phyloP scores from a whole-genome alignment of 2,113 vertebrate species.

The Microtus montanus region DNA sequence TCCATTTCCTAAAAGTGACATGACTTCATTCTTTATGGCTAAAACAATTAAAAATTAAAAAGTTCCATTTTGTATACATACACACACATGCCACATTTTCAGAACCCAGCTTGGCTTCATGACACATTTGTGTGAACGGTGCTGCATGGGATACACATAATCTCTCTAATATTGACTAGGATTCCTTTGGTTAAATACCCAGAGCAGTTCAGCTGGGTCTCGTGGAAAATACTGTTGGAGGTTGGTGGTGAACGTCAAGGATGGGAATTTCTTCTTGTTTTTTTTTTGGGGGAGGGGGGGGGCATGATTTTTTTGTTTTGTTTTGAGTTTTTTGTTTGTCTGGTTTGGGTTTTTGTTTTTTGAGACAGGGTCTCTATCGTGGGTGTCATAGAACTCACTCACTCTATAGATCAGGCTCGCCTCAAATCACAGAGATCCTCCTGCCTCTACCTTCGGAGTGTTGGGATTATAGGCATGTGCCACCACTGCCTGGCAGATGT shows the following conservation, averaged over 20 bases:
- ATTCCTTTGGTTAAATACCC: not conserved
- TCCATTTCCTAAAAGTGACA: not conserved
- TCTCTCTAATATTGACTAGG: not conserved
- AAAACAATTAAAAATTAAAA: not conserved
- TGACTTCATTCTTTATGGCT: not conserved
- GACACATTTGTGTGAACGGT: not conserved
- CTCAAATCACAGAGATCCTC: not conserved
- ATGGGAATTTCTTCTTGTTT: not conserved
- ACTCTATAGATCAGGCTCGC: not conserved
- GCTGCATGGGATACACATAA: not conserved
- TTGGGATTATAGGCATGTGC: not conserved
- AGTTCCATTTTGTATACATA: not conserved
- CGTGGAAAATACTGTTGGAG: not conserved
- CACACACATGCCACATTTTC: not conserved
- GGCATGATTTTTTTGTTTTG: not conserved
- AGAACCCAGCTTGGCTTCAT: not conserved
- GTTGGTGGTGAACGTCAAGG: not conserved
- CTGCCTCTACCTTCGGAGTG: not conserved
- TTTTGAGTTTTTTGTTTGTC: not conserved
- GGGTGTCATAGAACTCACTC: not conserved
- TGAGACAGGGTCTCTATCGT: not conserved
- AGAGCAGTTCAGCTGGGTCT: not conserved
- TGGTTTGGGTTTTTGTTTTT: not conserved
- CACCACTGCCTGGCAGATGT: not conserved
- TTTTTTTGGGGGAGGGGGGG: not conserved